Evolutionary conservation across 2,888 invertebrate species (phyloP), one percentile per base, ranked within the genome.

Genomic region (Dermolepida albohirtum): DNA sequence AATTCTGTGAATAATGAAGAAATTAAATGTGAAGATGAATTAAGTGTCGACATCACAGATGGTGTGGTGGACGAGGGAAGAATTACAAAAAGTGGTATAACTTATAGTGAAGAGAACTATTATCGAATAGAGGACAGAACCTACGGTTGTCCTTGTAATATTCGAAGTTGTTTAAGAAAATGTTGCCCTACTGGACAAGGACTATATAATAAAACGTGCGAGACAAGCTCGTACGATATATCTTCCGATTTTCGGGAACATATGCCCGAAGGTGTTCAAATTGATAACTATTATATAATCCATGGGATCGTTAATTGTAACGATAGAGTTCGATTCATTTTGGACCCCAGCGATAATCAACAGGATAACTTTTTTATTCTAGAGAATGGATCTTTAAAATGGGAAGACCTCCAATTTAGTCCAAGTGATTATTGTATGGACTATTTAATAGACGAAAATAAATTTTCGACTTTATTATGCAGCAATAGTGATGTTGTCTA

Each of bases 381-480:
- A 5, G 11, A 44, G 10, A 47, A 66, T 40, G 69, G 69, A 22
- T 12, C 43, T n/a, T 29, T 68, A 34, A 40, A 11, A 34, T 64
- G 64, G 64, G 43, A 57, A 5, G 59, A 29, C 14, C 14, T 43
- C 5, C 11, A 62, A 16, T 65, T 49, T 50, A 50, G 51, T 47
- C 64, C 44, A 4, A 40, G 2, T 11, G 43, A 64, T 39, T 68
- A 68, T 39, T 68, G 68, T 41, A 7, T 68, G 22, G 68, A 68
- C 1, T 68, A 68, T 29, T 68, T 68, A 12, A 29, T 22, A 11
- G 40, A 40, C 14, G 29, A 40, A 5, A 34, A 54, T 10, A 27
- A 12, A 40, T 64, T 68, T 40, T 14, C 57, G 5, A 64, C 52
- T 16, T 29, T 68, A 12, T 41, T 65, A 39, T 68, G 68, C 34